phyloP scores from a whole-genome alignment of 2,113 vertebrate genomes.

The Seriola aureovittata region DNA sequence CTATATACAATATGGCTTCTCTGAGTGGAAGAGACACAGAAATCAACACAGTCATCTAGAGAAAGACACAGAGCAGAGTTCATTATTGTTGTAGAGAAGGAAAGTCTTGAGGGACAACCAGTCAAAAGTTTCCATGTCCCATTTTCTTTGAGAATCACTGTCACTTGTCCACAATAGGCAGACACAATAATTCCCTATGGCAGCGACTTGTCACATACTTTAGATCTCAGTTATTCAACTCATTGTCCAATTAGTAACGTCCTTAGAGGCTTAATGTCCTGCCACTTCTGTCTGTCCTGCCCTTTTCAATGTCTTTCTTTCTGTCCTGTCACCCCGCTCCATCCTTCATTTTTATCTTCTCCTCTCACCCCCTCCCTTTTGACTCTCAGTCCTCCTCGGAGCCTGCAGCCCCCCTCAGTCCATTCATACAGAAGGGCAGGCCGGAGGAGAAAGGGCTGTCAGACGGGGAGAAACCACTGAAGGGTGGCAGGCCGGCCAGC shows the following conservation, averaged over 20 bases:
- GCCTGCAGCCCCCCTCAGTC: conserved; percentile 84
- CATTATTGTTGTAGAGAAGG: conserved; percentile 60
- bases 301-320: conserved; percentile 73
- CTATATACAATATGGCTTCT: conserved; percentile 89
- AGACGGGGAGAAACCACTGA: conserved; percentile 85
- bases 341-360: conserved; percentile 51
- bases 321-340: conserved; percentile 48
- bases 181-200: conserved; percentile 63
- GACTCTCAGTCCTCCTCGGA: conserved; percentile 85
- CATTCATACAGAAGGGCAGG: conserved; percentile 87
- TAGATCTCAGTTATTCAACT: conserved; percentile 72
- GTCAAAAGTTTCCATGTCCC: conserved; percentile 69
- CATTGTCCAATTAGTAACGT: conserved; percentile 78
- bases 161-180: conserved; percentile 60
- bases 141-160: conserved; percentile 66
- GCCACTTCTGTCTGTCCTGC: conserved; percentile 69
- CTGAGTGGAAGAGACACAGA: conserved; percentile 84
- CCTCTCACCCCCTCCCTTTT: conserved; percentile 30
- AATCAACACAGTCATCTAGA: conserved; percentile 70
- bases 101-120: conserved; percentile 69
- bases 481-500: conserved; percentile 86
- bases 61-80: conserved; percentile 72
- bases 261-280: conserved; percentile 77
- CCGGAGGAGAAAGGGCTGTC: conserved; percentile 83
- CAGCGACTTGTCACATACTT: conserved; percentile 70